Conservation (phyloP, 2,797 vertebrate species). For the Silurus lanzhouensis region DNA sequence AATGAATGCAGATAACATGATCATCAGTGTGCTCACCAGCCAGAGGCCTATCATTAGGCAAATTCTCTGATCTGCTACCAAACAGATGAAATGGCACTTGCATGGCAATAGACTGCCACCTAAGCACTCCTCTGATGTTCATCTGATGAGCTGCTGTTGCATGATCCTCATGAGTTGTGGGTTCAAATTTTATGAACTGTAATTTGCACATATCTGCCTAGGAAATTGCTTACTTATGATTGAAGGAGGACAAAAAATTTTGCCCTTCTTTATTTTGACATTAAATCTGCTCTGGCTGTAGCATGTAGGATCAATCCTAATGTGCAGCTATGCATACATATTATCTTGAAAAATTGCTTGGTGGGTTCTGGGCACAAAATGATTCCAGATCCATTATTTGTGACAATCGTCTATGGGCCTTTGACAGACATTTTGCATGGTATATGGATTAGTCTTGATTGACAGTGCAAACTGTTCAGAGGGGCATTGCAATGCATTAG, state of each 20-base stretch:
- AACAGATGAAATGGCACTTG: constrained; percentile 45
- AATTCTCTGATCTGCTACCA: constrained; percentile 32
- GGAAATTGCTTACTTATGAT: not conserved
- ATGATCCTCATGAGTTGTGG: constrained; percentile 43
- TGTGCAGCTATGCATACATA: constrained; percentile 24
- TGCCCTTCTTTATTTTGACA: not conserved
- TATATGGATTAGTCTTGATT: constrained; percentile 67
- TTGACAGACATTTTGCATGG: constrained; percentile 57
- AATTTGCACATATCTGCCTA: constrained; percentile 65
- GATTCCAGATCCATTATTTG: constrained; percentile 25
- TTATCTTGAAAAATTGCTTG: constrained; percentile 30
- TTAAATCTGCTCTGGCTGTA: not conserved
- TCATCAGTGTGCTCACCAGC: constrained; percentile 24
- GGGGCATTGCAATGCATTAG: constrained; percentile 71
- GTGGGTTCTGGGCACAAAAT: constrained; percentile 25
- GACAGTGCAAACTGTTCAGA: constrained; percentile 59
- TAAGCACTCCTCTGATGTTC: constrained; percentile 57
- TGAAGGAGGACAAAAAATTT: not conserved
- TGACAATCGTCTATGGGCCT: constrained; percentile 55
- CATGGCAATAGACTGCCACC: constrained; percentile 64
- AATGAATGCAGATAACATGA: constrained; percentile 37
- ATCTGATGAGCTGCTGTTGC: constrained; percentile 63
- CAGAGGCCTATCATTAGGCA: constrained; percentile 44
- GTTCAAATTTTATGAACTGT: constrained; percentile 59
- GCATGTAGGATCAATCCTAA: constrained; percentile 7